These are phyloP conservation scores for Lepus townsendii DNA, from an alignment of 2,797 vertebrate species.

Conservation along the genomic window DNA sequence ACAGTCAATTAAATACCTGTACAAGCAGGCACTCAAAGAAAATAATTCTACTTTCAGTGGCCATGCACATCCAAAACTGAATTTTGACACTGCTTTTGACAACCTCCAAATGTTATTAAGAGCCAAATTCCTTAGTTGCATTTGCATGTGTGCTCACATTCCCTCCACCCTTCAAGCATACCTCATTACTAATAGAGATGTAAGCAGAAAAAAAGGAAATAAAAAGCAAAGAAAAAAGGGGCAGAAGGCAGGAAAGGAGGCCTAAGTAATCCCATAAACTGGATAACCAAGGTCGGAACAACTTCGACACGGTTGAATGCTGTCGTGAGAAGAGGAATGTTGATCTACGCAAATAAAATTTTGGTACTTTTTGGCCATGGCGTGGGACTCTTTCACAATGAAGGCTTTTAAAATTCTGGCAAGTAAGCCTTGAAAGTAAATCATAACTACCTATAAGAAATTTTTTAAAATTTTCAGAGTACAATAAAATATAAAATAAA, in stretches of 20 bases:
- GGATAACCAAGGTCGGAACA: constrained; percentile 40
- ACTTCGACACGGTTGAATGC: constrained; percentile 1
- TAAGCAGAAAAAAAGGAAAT: constrained; percentile 11
- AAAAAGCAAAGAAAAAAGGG: background rate
- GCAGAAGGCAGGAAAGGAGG: background rate
- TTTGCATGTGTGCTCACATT: background rate
- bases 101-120: constrained; percentile 53
- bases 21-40: constrained; percentile 50
- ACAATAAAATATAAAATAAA: constrained; percentile 61
- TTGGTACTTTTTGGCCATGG: constrained; percentile 26
- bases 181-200: background rate
- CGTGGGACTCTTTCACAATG: constrained; percentile 36
- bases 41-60: constrained; percentile 3
- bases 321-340: constrained; percentile 2
- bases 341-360: constrained; percentile 29
- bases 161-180: background rate
- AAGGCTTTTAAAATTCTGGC: constrained; percentile 27
- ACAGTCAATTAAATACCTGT: constrained; percentile 42
- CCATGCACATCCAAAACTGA: constrained; percentile 32
- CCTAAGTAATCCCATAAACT: constrained; percentile 31
- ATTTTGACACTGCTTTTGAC: constrained; percentile 42
- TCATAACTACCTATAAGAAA: constrained; percentile 24
- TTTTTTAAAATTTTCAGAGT: background rate
- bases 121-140: constrained; percentile 18
- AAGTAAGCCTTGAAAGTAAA: constrained; percentile 39